Evolutionary conservation across 2,797 vertebrate species (phyloP).

Genomic region (Tamandua tetradactyla): DNA sequence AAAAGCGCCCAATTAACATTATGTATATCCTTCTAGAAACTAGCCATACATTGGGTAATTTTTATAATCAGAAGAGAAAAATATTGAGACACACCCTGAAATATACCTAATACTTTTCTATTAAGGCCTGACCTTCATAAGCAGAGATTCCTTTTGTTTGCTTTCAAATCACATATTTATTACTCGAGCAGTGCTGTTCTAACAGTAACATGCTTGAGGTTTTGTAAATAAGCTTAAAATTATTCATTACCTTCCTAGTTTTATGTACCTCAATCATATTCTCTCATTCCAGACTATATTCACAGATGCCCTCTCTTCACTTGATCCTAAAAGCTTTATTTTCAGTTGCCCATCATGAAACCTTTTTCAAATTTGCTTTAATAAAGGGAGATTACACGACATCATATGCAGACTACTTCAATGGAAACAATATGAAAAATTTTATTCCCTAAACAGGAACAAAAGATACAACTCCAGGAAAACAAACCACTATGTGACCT

Average conservation of each 20-base stretch:
- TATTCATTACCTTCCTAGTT: background rate
- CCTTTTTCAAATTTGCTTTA: background rate
- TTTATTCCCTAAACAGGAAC: background rate
- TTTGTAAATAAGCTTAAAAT: conserved; percentile 13
- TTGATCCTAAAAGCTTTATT: background rate
- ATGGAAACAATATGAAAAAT: background rate
- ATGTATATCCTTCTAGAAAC: background rate
- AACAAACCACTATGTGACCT: background rate
- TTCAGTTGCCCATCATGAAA: background rate
- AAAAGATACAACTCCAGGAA: conserved; percentile 28
- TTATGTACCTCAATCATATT: conserved; percentile 1
- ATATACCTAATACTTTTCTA: background rate
- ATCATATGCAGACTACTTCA: background rate
- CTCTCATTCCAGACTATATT: background rate
- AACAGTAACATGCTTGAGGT: background rate
- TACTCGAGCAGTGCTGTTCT: background rate
- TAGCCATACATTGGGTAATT: background rate
- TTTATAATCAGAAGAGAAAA: conserved; percentile 40
- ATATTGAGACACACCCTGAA: background rate
- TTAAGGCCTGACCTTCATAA: background rate
- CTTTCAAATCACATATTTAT: conserved; percentile 29
- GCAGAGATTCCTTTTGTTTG: background rate
- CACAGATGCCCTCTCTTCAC: background rate
- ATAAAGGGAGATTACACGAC: background rate
- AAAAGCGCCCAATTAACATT: conserved; percentile 7